Evolutionary conservation across 2,797 vertebrate species (phyloP).

Genomic region (Epinephelus malabaricus): DNA sequence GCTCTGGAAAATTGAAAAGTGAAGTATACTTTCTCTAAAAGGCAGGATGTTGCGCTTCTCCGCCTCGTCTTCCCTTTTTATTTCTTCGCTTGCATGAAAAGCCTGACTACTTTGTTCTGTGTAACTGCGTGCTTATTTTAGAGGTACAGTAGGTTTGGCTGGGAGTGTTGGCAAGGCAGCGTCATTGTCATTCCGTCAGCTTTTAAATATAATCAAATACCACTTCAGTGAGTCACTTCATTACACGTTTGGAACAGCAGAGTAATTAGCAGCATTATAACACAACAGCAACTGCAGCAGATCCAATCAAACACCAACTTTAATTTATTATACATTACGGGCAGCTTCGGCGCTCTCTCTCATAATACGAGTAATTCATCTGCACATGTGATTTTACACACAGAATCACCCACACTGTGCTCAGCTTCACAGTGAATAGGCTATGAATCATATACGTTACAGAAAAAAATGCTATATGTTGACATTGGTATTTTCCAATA

Average conservation of each 20-base stretch:
- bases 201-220: slow-evolving; percentile 76
- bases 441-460: slow-evolving; percentile 55
- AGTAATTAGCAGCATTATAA: slow-evolving; percentile 65
- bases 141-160: slow-evolving; percentile 50
- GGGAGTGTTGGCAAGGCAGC: slow-evolving; percentile 63
- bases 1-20: slow-evolving; percentile 57
- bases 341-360: slow-evolving; percentile 3
- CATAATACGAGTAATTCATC: slow-evolving; percentile 28
- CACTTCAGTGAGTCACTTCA: slow-evolving; percentile 73
- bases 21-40: slow-evolving; percentile 43
- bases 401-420: neutral
- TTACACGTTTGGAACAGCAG: slow-evolving; percentile 54
- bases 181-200: slow-evolving; percentile 64
- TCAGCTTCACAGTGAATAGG: slow-evolving; percentile 41
- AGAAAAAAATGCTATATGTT: slow-evolving; percentile 51
- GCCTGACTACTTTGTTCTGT: slow-evolving; percentile 59
- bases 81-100: slow-evolving; percentile 56
- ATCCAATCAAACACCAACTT: slow-evolving; percentile 45
- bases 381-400: slow-evolving; percentile 19
- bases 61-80: slow-evolving; percentile 42
- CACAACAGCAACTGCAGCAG: slow-evolving; percentile 45
- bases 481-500: slow-evolving; percentile 72
- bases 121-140: slow-evolving; percentile 54
- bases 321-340: slow-evolving; percentile 51
- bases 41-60: slow-evolving; percentile 26